Evolutionary conservation across 2,888 invertebrate genomes (phyloP).

Genomic region (Euzetes globulus): DNA sequence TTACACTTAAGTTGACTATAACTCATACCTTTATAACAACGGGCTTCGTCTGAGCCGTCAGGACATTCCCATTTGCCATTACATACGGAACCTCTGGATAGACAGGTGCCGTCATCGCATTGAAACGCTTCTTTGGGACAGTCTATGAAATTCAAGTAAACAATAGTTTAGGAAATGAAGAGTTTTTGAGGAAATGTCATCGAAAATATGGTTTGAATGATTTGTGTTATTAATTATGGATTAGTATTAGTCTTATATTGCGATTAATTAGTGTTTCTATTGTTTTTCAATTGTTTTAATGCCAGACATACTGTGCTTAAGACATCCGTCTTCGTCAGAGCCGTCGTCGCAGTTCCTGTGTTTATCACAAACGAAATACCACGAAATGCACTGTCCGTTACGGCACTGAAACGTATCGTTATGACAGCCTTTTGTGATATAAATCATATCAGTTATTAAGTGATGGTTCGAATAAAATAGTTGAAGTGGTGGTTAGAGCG

Average conservation of each 20-base stretch:
- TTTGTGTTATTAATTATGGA: too few species aligned
- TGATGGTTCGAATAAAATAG: background rate
- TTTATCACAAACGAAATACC: conserved; percentile 87
- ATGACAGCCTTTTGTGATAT: conserved; percentile 60
- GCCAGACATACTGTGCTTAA: conserved; percentile 40
- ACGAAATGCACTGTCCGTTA: conserved; percentile 76
- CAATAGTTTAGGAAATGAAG: too few species aligned
- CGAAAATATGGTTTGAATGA: background rate
- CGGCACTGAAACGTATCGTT: conserved; percentile 81
- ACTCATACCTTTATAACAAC: conserved; percentile 42
- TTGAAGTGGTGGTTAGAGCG: background rate
- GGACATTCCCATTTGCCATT: conserved; percentile 60
- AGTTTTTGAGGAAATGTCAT: background rate
- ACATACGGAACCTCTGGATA: conserved; percentile 70
- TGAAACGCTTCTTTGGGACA: conserved; percentile 48
- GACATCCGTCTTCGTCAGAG: conserved; percentile 64
- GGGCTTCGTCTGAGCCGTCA: conserved; percentile 47
- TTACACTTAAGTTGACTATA: too few species aligned
- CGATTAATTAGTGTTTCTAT: background rate
- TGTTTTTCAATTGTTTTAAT: background rate
- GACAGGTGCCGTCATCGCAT: conserved; percentile 58
- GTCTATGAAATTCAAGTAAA: conserved; percentile 45
- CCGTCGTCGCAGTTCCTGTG: conserved; percentile 72
- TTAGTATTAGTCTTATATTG: background rate
- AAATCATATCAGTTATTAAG: conserved; percentile 49